Conservation (phyloP, 2,888 invertebrate species). For the Acleris cristana region DNA sequence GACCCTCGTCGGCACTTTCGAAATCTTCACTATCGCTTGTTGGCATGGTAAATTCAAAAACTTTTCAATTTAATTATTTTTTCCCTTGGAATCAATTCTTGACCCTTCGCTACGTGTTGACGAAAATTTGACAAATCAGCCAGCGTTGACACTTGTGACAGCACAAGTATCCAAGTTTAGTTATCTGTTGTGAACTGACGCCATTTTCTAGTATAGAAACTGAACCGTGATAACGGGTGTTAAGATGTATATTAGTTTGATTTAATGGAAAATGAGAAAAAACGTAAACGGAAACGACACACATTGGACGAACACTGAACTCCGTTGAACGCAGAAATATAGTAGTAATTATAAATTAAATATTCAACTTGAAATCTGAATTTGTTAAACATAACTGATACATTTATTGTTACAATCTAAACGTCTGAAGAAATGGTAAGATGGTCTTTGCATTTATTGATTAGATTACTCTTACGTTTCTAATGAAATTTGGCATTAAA, state of each 20-base stretch:
- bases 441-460: no score
- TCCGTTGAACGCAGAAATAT: no score
- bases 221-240: accelerated
- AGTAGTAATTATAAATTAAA: no score
- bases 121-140: constrained; percentile 38
- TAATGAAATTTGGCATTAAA: no score
- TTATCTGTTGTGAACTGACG: not conserved
- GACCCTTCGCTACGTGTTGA: constrained; percentile 43
- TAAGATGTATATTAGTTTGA: not conserved
- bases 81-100: not conserved
- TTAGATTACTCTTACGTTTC: no score
- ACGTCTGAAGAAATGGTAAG: no score
- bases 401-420: no score
- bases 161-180: not conserved
- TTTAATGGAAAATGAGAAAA: no score
- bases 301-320: no score
- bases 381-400: no score
- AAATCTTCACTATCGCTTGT: constrained; percentile 90
- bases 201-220: not conserved
- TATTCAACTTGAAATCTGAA: no score
- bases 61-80: constrained; percentile 29
- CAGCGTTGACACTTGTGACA: constrained; percentile 14
- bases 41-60: constrained; percentile 75
- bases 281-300: no score
- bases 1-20: constrained; percentile 90